Evolutionary conservation across 1,140 invertebrate genomes (phyloP).

Genomic region (Xylocopa sonorina): DNA sequence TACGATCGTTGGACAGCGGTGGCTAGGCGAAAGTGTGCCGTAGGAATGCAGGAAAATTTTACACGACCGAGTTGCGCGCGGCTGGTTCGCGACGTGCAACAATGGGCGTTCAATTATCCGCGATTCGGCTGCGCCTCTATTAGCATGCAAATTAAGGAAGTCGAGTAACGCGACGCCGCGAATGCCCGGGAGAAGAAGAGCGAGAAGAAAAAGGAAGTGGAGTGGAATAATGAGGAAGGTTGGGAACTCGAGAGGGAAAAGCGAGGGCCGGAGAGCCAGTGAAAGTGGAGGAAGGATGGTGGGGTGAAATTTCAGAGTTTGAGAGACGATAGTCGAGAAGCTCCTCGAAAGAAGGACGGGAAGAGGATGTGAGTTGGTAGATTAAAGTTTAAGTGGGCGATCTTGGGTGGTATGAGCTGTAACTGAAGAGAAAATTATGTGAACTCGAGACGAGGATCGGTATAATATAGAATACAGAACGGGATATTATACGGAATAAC

Average conservation of each 20-base stretch:
- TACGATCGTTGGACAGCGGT: neutral
- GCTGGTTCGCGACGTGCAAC: slow-evolving; percentile 34
- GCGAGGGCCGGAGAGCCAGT: neutral
- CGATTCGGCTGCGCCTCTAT: slow-evolving; percentile 44
- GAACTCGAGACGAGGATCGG: no score
- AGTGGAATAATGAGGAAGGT: slow-evolving; percentile 27
- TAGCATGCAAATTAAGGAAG: slow-evolving; percentile 61
- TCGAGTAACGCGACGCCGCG: slow-evolving; percentile 38
- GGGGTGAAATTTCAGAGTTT: slow-evolving; percentile 27
- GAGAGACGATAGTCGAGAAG: neutral
- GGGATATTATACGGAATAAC: no score
- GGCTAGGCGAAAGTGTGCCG: slow-evolving; percentile 37
- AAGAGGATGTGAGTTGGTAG: no score
- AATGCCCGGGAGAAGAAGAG: neutral
- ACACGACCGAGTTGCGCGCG: slow-evolving; percentile 50
- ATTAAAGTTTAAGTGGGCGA: no score
- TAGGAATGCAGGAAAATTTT: slow-evolving; percentile 49
- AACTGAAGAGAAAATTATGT: no score
- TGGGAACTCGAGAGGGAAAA: neutral
- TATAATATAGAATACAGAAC: no score
- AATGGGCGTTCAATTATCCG: slow-evolving; percentile 58
- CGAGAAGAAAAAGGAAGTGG: slow-evolving; percentile 10
- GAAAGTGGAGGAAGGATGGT: neutral
- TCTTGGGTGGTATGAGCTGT: no score
- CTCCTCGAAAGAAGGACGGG: neutral